These are phyloP conservation scores for Steinernema feltiae DNA, from an alignment of 1,140 invertebrate genomes.

Conservation along the genomic window DNA sequence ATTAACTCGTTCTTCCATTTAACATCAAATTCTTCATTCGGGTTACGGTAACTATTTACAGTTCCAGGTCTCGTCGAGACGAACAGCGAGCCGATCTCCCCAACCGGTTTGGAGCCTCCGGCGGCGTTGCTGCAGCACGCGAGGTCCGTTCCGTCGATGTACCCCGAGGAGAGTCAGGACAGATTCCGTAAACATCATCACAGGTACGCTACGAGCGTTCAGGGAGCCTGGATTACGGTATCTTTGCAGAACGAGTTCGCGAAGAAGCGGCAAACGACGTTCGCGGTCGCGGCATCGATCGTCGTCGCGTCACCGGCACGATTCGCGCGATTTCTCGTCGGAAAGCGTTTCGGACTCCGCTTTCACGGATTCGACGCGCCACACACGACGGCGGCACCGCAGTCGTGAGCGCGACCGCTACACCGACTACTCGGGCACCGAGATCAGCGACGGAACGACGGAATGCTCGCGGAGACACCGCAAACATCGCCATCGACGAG, in stretches of 20 bases:
- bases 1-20: conserved; percentile 17
- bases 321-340: conserved; percentile 22
- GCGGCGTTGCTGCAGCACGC: conserved; percentile 28
- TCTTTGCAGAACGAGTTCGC: background rate
- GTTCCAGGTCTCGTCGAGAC: conserved; percentile 21
- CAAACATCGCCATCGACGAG: conserved; percentile 16
- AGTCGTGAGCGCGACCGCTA: background rate
- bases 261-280: no score
- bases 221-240: conserved; percentile 21
- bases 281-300: conserved; percentile 27
- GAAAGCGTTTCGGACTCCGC: conserved; percentile 28
- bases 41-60: background rate
- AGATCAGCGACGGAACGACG: conserved; percentile 25
- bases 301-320: conserved; percentile 25
- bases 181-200: conserved; percentile 2
- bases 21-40: conserved; percentile 11
- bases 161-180: conserved; percentile 32
- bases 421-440: conserved; percentile 13
- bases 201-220: background rate
- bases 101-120: conserved; percentile 15
- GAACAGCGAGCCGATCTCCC: conserved; percentile 38
- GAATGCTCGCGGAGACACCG: conserved; percentile 18
- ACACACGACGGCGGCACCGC: conserved; percentile 23
- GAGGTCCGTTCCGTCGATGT: conserved; percentile 34
- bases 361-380: conserved; percentile 14